Percentiles rank a stretch among this genome's conserved stretches.
phyloP scores from a whole-genome alignment of 2,888 invertebrate species.

The Epirrhoe tristata region DNA sequence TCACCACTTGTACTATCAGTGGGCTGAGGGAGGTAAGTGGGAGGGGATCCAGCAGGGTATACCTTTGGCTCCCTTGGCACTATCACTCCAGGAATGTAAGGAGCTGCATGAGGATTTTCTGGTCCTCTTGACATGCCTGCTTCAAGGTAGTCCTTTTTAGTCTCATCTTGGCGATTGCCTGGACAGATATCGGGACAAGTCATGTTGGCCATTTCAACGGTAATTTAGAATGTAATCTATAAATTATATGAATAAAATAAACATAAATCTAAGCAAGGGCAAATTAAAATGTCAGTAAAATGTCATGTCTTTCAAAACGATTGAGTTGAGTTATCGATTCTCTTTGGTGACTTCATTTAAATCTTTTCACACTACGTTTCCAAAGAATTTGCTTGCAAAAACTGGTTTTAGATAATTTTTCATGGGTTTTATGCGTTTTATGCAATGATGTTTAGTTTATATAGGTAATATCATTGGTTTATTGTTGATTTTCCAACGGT shows the following conservation, averaged over 20 bases:
- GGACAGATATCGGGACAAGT: conserved; percentile 74
- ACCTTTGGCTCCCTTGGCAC: conserved; percentile 62
- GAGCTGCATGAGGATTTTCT: conserved; percentile 50
- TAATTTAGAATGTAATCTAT: conserved; percentile 51
- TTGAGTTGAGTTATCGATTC: background rate
- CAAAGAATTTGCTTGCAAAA: background rate
- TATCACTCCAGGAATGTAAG: conserved; percentile 71
- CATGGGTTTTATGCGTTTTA: too few species aligned
- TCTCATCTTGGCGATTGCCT: conserved; percentile 12
- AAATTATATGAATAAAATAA: conserved; percentile 36
- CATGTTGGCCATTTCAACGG: conserved; percentile 55
- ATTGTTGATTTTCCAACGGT: background rate
- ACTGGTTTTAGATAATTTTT: background rate
- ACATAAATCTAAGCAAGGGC: conserved; percentile 29
- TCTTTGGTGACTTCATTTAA: background rate
- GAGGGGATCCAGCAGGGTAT: conserved; percentile 70
- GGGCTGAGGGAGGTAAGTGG: conserved; percentile 73
- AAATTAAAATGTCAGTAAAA: conserved; percentile 23
- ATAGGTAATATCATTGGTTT: too few species aligned
- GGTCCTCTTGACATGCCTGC: conserved; percentile 45
- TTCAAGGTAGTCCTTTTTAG: conserved; percentile 42
- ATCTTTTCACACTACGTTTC: background rate
- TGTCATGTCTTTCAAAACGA: conserved; percentile 4
- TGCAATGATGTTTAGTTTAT: too few species aligned
- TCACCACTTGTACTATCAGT: conserved; percentile 77